Evolutionary conservation across 1,140 invertebrate species (phyloP), one percentile per base, ranked within the genome.

Genomic region (Neotoxoptera formosana): DNA sequence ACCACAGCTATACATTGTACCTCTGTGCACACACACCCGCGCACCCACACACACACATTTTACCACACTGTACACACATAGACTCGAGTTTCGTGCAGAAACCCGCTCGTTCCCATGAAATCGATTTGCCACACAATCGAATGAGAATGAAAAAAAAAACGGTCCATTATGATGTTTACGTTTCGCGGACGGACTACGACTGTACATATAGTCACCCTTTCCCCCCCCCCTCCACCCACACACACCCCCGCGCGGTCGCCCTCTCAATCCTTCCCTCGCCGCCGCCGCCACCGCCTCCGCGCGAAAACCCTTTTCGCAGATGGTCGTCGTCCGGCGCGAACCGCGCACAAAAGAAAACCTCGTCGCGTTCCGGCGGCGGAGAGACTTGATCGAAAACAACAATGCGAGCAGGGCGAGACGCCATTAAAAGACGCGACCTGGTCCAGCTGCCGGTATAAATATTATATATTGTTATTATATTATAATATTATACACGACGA

Each of bases 251-350:
- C 60, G 21, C 60, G 20, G 25, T 67, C 89, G 89, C 90, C 67
- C 60, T 81, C 90, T 67, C 90, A 91, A 91, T 91, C 90, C 90
- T 91, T 81, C 41, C 41, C 89, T 36, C 48, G 81, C 30, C 20
- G 25, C 51, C 41, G 41, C 41, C n/a, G n/a, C n/a, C n/a, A 41
- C 41, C n/a, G n/a, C n/a, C n/a, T n/a, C n/a, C n/a, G n/a, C n/a
- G 30, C n/a, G 48, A 81, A 81, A 91, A n/a, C 90, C 90, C 45
- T 81, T 91, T 91, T 81, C 45, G 90, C 90, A 91, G 90, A 91
- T 88, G 30, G 41, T 41, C 41, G 41, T 41, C n/a, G 47, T n/a
- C 7, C 48, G n/a, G n/a, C n/a, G 25, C 17, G 47, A n/a, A 51
- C 48, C 21, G 25, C 11, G 47, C 48, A 41, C 89, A 36, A 67